Evolutionary conservation across 2,888 invertebrate species (phyloP).

Genomic region (Coelinius sp.): DNA sequence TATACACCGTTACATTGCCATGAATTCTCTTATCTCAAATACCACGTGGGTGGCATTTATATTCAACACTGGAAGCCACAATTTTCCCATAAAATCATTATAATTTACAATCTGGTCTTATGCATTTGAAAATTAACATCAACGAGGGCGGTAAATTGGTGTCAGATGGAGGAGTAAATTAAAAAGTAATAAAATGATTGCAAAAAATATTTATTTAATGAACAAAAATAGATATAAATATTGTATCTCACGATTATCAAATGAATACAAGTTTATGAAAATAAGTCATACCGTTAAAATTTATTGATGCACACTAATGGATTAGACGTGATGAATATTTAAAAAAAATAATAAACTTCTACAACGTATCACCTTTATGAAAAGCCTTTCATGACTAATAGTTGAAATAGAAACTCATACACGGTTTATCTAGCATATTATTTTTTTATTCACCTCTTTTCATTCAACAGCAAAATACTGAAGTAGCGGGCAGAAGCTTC

Average conservation of each 20-base stretch:
- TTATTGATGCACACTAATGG: conserved; percentile 7
- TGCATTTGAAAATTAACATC: background rate
- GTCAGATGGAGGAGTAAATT: conserved; percentile 6
- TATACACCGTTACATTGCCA: background rate
- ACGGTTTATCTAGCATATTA: background rate
- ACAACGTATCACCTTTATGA: conserved; percentile 4
- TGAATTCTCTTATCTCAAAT: conserved; percentile 10
- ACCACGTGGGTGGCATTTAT: conserved; percentile 34
- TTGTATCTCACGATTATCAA: conserved; percentile 33
- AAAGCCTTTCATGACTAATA: background rate
- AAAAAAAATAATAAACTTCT: too few species aligned
- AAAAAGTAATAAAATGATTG: background rate
- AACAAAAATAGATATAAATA: conserved; percentile 2
- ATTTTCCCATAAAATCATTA: conserved; percentile 23
- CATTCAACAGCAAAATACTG: conserved; percentile 29
- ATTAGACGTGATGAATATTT: background rate
- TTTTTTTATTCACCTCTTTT: background rate
- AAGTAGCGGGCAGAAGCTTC: conserved; percentile 68
- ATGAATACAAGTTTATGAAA: conserved; percentile 27
- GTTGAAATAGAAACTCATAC: conserved; percentile 8
- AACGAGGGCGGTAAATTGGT: conserved; percentile 5
- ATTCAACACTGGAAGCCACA: conserved; percentile 27
- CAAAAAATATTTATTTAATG: background rate
- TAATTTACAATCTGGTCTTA: conserved; percentile 25
- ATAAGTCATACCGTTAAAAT: conserved; percentile 8